A percentile compares a stretch with the other conserved stretches of the same genome.
Evolutionary conservation across 2,797 vertebrate species (phyloP).

Genomic region (Sparus aurata): DNA sequence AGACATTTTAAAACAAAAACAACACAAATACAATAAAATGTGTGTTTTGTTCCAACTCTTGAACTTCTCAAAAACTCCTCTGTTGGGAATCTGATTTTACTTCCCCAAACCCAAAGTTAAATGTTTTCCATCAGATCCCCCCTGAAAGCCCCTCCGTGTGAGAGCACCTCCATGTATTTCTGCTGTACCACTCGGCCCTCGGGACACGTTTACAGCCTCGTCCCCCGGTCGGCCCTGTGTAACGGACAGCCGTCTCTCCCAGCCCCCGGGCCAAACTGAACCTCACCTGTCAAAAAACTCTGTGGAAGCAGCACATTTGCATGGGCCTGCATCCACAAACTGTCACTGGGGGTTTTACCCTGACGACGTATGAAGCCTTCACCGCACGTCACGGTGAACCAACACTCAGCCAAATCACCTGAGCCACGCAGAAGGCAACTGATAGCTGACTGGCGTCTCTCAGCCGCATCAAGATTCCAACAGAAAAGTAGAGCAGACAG

Average conservation of each 20-base stretch:
- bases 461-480: slow-evolving; percentile 46
- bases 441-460: slow-evolving; percentile 67
- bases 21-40: not conserved
- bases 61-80: not conserved
- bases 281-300: slow-evolving; percentile 67
- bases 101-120: slow-evolving; percentile 3
- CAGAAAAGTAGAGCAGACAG: slow-evolving; percentile 68
- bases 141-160: not conserved
- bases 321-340: slow-evolving; percentile 77
- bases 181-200: slow-evolving; percentile 7
- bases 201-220: slow-evolving; percentile 24
- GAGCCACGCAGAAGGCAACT: slow-evolving; percentile 37
- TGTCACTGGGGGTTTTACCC: slow-evolving; percentile 65
- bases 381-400: slow-evolving; percentile 23
- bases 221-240: slow-evolving; percentile 40
- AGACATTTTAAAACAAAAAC: not conserved
- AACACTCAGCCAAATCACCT: slow-evolving; percentile 51
- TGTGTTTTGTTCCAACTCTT: not conserved
- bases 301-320: slow-evolving; percentile 77
- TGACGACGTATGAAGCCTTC: slow-evolving; percentile 41
- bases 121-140: not conserved
- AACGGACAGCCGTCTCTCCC: slow-evolving; percentile 62
- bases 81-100: not conserved
- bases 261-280: slow-evolving; percentile 74
- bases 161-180: slow-evolving; percentile 1